Evolutionary conservation across 2,113 vertebrate species (phyloP), one percentile per base, ranked within the genome.

Genomic region (Rhinoptilus africanus): DNA sequence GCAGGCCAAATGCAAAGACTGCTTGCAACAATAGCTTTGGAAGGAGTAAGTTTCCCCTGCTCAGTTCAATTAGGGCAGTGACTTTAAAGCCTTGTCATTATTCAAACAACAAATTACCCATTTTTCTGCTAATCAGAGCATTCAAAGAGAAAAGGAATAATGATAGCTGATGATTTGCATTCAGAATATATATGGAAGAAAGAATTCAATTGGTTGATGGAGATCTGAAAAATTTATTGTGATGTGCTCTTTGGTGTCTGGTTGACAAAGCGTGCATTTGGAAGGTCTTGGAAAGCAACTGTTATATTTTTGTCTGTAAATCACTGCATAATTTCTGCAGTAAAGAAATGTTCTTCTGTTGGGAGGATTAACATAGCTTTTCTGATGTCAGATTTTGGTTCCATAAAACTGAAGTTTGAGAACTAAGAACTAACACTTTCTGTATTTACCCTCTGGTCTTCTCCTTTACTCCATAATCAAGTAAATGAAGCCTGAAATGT

Each of bases 401-500:
- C 56, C 15, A 23, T 80, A 72, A 94, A 94, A 35, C 35, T 69
- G 32, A 72, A 72, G 15, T 90, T 87, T 75, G 68, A 75, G 39
- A 83, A 83, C 48, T 54, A 48, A 48, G 71, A 82, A 35, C 51
- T 71, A 60, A 32, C 8, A 35, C 48, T 92, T 86, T 54, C 21
- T 3, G 6, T 85, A 8, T 94, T 92, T 92, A 48, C 39, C 24
- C 34, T 83, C 41, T 56, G 26, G 45, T 71, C 41, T 67, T 87
- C 50, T 82, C 27, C 32, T 91, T 71, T 88, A 91, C 28, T 91
- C 7, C 54, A 67, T 67, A 60, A 60, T 75, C n/a, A 77, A 93
- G 45, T 66, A 88, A 96, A 89, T 85, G 79, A 92, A 81, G 74
- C 79, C 54, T 96, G 53, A 76, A 92, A 81, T 57, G 50, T 45